Evolutionary conservation across 2,888 invertebrate genomes (phyloP).

Genomic region (Ptycholaimellus sp.): DNA sequence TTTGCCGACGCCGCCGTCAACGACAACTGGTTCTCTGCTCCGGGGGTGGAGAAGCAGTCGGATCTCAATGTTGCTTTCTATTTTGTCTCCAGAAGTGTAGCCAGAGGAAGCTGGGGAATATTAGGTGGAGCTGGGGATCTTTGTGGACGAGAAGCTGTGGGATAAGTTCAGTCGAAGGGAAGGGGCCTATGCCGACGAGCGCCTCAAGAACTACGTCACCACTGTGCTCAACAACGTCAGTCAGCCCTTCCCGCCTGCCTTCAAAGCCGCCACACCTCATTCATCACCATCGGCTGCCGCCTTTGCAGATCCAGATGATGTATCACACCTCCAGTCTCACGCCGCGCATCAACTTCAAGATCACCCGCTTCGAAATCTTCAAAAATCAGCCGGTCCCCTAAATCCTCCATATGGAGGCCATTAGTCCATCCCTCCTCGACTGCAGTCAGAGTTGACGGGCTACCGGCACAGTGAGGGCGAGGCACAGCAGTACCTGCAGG

Average conservation of each 20-base stretch:
- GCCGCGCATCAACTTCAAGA: slow-evolving; percentile 20
- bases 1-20: too few species aligned
- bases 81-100: too few species aligned
- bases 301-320: slow-evolving; percentile 21
- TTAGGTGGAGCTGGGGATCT: slow-evolving; percentile 23
- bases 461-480: slow-evolving; percentile 17
- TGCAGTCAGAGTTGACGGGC: neutral
- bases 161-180: slow-evolving; percentile 20
- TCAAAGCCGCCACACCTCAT: too few species aligned
- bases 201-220: slow-evolving; percentile 20
- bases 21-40: too few species aligned
- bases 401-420: neutral
- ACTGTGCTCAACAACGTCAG: slow-evolving; percentile 22
- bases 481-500: slow-evolving; percentile 22
- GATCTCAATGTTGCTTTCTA: too few species aligned
- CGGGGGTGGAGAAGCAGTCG: too few species aligned
- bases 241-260: too few species aligned
- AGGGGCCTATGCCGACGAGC: slow-evolving; percentile 15
- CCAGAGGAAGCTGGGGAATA: too few species aligned
- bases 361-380: slow-evolving; percentile 23
- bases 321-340: slow-evolving; percentile 23
- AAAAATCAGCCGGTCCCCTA: slow-evolving; percentile 16
- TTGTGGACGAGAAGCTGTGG: slow-evolving; percentile 23
- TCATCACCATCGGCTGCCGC: neutral
- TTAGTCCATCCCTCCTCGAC: neutral